phyloP scores from a whole-genome alignment of 2,888 invertebrate genomes.

The Rutpela maculata region DNA sequence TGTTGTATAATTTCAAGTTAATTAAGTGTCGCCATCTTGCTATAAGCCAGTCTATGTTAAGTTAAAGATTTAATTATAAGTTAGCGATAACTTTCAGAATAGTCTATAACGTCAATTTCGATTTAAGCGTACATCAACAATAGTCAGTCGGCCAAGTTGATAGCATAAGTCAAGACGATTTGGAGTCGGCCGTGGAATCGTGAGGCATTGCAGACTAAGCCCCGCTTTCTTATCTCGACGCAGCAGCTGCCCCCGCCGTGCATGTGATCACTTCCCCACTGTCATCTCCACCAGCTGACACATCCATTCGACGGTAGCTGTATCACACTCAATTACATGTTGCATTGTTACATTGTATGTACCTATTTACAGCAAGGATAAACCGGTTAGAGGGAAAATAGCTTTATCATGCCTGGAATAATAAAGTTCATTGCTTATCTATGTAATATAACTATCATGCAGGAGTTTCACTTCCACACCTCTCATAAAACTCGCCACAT shows the following conservation, averaged over 20 bases:
- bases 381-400: constrained; percentile 29
- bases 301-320: constrained; percentile 54
- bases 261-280: constrained; percentile 50
- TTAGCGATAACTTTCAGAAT: constrained; percentile 31
- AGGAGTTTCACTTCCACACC: not conserved
- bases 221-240: constrained; percentile 40
- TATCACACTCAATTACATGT: constrained; percentile 45
- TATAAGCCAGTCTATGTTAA: constrained; percentile 12
- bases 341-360: constrained; percentile 42
- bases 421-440: not conserved
- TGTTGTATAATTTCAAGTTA: constrained; percentile 18
- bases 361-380: constrained; percentile 17
- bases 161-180: constrained; percentile 49
- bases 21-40: constrained; percentile 17
- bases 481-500: not conserved
- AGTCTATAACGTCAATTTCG: constrained; percentile 21
- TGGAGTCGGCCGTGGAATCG: constrained; percentile 46
- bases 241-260: constrained; percentile 46
- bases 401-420: constrained; percentile 16
- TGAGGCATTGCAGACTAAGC: constrained; percentile 32
- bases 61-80: constrained; percentile 40
- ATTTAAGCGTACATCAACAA: constrained; percentile 43
- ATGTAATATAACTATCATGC: not conserved
- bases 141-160: constrained; percentile 47
- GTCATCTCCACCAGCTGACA: constrained; percentile 50